Evolutionary conservation across 2,797 vertebrate species (phyloP), one percentile per base, ranked within the genome.

Genomic region (Heliangelus exortis): DNA sequence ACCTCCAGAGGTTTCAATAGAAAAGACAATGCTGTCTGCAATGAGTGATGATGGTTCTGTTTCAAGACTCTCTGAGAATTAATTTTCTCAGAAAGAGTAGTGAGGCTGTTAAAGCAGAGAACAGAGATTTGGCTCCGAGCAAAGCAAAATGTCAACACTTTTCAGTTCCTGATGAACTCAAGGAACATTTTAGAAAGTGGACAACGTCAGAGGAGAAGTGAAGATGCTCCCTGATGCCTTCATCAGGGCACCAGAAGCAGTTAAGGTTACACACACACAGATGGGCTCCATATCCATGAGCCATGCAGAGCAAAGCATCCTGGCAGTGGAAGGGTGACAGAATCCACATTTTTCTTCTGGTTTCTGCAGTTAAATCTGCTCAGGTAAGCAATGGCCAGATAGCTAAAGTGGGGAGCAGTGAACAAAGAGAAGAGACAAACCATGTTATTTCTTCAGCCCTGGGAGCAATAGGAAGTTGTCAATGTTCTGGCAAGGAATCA

Each of bases 391-490:
- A 36, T 12, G 11, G 36, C 33, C 20, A 2, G 25, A 45, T 18
- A 81, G 48, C 25, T 85, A 25, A 79, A 69, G 47, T 1, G 0
- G 15, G 22, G 18, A 63, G 41, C 0, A 0, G 29, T 17, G 58
- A 81, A 54, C 74, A 59, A 53, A 58, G 63, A 94, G 84, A 82
- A 29, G 71, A 2, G 9, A 84, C 22, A 23, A 33, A 29, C 17
- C 29, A 7, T 33, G 19, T 90, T 66, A 73, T 92, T 90, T 73
- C 81, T 51, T 73, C 75, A 84, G 71, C 67, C 15, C 50, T 23
- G 63, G 59, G 84, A 94, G 84, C 89, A 79, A 71, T 71, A 89
- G 78, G 89, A 95, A 77, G 71, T 71, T 95, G 84, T 84, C 91
- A 77, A 41, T 19, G 1, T 67, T 89, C 91, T 92, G 89, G 90